Conservation (phyloP, 2,797 vertebrate species). For the Cuniculus paca region DNA sequence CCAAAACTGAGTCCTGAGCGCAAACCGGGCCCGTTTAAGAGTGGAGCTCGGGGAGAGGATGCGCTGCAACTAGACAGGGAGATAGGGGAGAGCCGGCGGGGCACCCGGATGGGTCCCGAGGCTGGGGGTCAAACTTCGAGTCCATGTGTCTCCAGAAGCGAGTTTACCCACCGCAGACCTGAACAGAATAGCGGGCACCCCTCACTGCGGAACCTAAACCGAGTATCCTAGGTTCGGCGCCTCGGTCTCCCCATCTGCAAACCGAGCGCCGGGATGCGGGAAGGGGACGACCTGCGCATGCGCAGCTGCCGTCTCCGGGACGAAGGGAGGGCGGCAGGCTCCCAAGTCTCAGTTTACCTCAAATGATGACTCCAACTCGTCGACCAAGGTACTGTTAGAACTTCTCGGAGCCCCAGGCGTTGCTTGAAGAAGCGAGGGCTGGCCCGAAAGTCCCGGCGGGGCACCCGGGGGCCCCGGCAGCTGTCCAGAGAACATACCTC, state of each 20-base stretch:
- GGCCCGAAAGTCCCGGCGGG: conserved; percentile 89
- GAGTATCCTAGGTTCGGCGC: fast-evolving
- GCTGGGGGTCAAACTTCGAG: not conserved
- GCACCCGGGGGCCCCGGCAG: conserved; percentile 84
- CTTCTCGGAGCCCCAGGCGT: conserved; percentile 88
- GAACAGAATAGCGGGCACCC: not conserved
- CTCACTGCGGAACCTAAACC: fast-evolving
- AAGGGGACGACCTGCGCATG: fast-evolving
- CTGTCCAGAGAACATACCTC: conserved; percentile 94
- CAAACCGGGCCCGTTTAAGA: not conserved
- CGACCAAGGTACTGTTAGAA: conserved; percentile 93
- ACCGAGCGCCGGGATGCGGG: fast-evolving
- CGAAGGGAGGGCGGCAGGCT: not conserved
- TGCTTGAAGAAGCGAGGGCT: conserved; percentile 91
- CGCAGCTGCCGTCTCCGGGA: not conserved
- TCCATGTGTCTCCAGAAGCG: not conserved
- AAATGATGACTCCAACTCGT: conserved; percentile 97
- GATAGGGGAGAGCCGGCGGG: fast-evolving
- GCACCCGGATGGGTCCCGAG: not conserved
- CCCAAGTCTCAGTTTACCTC: conserved; percentile 89
- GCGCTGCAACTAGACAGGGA: not conserved
- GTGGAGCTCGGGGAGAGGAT: not conserved
- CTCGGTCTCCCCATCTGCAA: too few relatives aligned
- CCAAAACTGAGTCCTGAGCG: not conserved
- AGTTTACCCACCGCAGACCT: not conserved